Evolutionary conservation across 2,113 vertebrate genomes (phyloP).

Genomic region (Vicugna pacos): DNA sequence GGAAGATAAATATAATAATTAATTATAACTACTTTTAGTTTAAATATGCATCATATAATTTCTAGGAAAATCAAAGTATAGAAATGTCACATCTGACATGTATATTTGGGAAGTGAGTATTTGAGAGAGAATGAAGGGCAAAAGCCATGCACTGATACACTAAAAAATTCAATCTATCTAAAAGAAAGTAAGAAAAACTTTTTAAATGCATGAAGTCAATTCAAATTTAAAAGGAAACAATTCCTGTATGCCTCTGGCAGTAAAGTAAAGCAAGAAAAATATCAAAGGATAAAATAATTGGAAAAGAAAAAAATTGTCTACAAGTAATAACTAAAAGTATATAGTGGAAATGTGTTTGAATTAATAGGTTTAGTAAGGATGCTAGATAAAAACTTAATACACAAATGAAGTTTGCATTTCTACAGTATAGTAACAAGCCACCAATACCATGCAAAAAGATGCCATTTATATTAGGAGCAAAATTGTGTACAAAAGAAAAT

Average conservation of each 20-base stretch:
- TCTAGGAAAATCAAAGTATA: neutral
- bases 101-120: neutral
- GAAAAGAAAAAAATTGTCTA: neutral
- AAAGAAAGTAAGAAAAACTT: neutral
- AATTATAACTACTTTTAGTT: neutral
- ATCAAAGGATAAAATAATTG: neutral
- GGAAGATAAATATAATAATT: neutral
- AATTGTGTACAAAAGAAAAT: neutral
- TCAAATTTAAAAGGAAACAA: neutral
- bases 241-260: neutral
- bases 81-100: neutral
- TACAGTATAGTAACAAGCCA: neutral
- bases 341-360: neutral
- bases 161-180: neutral
- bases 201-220: neutral
- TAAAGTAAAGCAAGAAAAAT: neutral
- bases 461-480: neutral
- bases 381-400: neutral
- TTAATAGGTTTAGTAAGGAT: conserved; percentile 6
- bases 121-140: neutral
- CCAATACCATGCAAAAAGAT: neutral
- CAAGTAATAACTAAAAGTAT: neutral
- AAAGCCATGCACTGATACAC: neutral
- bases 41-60: neutral
- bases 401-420: neutral